A percentile compares a stretch with the other conserved stretches of the same genome.
Evolutionary conservation across 2,888 invertebrate species (phyloP).

Genomic region (Epinotia brunnichana): DNA sequence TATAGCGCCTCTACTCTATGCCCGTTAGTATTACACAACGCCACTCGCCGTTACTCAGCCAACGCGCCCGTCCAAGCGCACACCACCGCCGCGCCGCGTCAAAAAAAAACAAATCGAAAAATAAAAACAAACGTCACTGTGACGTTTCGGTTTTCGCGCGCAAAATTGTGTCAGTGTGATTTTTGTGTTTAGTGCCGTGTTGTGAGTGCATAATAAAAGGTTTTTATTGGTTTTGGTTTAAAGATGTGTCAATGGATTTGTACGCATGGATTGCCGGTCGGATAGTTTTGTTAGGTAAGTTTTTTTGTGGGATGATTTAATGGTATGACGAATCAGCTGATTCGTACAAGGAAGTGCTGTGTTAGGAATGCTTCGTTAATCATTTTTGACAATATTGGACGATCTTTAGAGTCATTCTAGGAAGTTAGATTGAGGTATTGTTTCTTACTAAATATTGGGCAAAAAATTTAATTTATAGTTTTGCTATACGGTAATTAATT

Average conservation of each 20-base stretch:
- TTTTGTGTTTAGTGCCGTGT: conserved; percentile 45
- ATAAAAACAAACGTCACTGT: conserved; percentile 50
- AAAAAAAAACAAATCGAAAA: conserved; percentile 52
- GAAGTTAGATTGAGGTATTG: not conserved
- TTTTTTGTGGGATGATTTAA: conserved; percentile 48
- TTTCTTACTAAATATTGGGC: not conserved
- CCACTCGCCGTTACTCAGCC: conserved; percentile 71
- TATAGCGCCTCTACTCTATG: conserved; percentile 74
- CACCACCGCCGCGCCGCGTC: conserved; percentile 53
- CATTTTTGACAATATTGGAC: conserved; percentile 34
- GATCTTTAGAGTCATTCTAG: not conserved
- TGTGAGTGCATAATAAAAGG: conserved; percentile 48
- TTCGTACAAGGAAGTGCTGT: conserved; percentile 45
- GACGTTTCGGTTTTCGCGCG: conserved; percentile 43
- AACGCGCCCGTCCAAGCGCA: conserved; percentile 66
- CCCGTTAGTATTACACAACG: conserved; percentile 80
- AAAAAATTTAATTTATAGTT: not conserved
- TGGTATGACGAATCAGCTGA: conserved; percentile 57
- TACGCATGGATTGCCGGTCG: conserved; percentile 59
- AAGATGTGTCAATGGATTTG: conserved; percentile 79
- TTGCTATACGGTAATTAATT: not conserved
- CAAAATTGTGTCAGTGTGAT: conserved; percentile 34
- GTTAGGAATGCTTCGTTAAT: conserved; percentile 36
- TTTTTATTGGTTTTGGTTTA: conserved; percentile 46
- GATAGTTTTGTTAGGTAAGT: conserved; percentile 71